phyloP scores from a whole-genome alignment of 1,140 invertebrate genomes.

The Ptiloglossa arizonensis region DNA sequence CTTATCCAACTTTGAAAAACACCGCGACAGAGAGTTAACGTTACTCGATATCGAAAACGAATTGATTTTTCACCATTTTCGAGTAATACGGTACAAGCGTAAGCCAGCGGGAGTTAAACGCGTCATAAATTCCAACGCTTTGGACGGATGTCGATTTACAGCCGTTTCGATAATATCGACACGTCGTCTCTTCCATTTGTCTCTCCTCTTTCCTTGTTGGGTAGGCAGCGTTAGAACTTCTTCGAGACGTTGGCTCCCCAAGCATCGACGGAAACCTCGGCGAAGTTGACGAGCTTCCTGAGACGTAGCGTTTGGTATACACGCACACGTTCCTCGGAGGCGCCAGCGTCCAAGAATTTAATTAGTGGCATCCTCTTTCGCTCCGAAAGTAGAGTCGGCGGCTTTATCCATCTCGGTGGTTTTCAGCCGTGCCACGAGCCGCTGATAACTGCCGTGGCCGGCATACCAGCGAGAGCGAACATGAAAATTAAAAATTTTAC shows the following conservation, averaged over 20 bases:
- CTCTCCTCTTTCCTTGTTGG: not conserved
- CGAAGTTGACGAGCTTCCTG: conserved; percentile 57
- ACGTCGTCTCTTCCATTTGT: not conserved
- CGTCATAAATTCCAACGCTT: not conserved
- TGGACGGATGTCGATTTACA: not conserved
- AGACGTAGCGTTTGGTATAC: conserved; percentile 16
- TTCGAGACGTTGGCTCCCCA: conserved; percentile 7
- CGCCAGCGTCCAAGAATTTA: conserved; percentile 63
- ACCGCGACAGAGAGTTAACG: no score
- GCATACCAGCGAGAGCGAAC: not conserved
- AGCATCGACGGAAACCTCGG: conserved; percentile 50
- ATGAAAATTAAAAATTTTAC: conserved; percentile 18
- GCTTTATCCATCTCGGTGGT: conserved; percentile 38
- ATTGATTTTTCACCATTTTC: no score
- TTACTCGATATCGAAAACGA: no score
- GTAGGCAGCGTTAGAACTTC: not conserved
- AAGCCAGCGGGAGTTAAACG: not conserved
- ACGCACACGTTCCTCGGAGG: conserved; percentile 45
- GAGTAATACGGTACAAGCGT: no score
- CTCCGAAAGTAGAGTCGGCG: conserved; percentile 46
- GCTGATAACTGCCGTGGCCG: not conserved
- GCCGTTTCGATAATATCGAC: not conserved
- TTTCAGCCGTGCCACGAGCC: conserved; percentile 21
- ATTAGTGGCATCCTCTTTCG: conserved; percentile 59
- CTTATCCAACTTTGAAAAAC: no score